Conservation (phyloP, 2,797 vertebrate genomes). For the Malacoctenus gilli region DNA sequence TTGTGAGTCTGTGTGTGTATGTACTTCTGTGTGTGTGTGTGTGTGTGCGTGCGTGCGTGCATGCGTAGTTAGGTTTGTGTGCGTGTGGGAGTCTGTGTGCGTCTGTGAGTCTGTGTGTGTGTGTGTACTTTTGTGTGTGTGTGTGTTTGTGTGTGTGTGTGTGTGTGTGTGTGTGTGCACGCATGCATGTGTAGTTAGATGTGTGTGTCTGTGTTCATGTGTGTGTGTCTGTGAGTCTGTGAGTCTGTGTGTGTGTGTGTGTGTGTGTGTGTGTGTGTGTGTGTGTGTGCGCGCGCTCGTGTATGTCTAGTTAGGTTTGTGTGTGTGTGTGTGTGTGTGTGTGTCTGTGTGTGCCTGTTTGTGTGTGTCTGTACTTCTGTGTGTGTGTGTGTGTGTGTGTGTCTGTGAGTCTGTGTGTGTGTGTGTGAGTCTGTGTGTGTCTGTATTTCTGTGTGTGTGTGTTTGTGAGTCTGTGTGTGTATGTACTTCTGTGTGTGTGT, state of each 20-base stretch:
- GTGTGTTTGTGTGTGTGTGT: slow-evolving; percentile 4
- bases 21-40: slow-evolving; percentile 4
- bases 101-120: too few species aligned
- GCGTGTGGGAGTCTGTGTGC: slow-evolving; percentile 28
- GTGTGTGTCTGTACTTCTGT: slow-evolving; percentile 23
- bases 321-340: slow-evolving; percentile 14
- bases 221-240: slow-evolving; percentile 24
- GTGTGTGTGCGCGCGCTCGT: slow-evolving; percentile 27
- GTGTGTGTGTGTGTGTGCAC: slow-evolving; percentile 28
- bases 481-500: too few species aligned
- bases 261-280: slow-evolving; percentile 15
- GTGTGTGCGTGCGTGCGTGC: slow-evolving; percentile 5
- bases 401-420: slow-evolving; percentile 21
- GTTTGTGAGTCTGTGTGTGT: too few species aligned
- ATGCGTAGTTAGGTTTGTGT: too few species aligned
- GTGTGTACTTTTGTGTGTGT: slow-evolving; percentile 6
- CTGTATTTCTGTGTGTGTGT: slow-evolving; percentile 20
- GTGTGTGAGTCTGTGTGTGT: not conserved
- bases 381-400: slow-evolving; percentile 29
- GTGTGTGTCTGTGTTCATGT: too few species aligned
- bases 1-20: too few species aligned
- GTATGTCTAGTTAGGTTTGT: too few species aligned
- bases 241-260: not conserved
- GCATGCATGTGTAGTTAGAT: too few species aligned
- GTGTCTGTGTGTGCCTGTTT: not conserved